Conservation (phyloP, 2,888 invertebrate species). For the Cyrtodaria siliqua region DNA sequence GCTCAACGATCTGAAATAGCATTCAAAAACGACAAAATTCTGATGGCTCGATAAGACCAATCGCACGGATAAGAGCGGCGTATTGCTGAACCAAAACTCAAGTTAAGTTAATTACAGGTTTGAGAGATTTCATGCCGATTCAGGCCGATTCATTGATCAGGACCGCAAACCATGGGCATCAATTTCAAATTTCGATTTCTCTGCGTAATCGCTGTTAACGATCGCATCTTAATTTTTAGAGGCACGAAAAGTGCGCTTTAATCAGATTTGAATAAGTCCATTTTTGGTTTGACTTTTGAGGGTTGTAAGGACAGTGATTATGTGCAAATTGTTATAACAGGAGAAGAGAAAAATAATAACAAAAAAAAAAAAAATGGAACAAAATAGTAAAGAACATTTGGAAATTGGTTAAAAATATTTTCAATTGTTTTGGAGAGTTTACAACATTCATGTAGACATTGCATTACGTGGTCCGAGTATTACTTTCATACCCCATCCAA, state of each 20-base stretch:
- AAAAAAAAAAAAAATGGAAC: no score
- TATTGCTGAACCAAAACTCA: not conserved
- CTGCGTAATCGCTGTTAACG: conserved; percentile 3
- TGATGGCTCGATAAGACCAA: conserved; percentile 4
- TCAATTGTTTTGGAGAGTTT: no score
- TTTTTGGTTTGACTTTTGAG: no score
- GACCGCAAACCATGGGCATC: conserved; percentile 4
- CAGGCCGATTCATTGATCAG: not conserved
- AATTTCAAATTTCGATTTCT: conserved; percentile 16
- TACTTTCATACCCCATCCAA: no score
- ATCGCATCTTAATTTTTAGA: not conserved
- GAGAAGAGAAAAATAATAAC: no score
- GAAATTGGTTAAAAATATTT: no score
- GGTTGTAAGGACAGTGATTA: no score
- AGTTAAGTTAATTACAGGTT: conserved; percentile 1
- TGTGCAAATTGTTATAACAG: no score
- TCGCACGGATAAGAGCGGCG: not conserved
- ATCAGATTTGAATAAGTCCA: not conserved
- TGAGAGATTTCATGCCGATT: not conserved
- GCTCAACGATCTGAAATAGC: conserved; percentile 27
- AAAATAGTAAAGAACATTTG: no score
- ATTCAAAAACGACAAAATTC: conserved; percentile 23
- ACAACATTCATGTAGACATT: no score
- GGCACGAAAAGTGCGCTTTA: conserved; percentile 6
- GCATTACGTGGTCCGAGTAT: no score